phyloP scores from a whole-genome alignment of 2,797 vertebrate genomes.

The Urosaurus nigricauda region DNA sequence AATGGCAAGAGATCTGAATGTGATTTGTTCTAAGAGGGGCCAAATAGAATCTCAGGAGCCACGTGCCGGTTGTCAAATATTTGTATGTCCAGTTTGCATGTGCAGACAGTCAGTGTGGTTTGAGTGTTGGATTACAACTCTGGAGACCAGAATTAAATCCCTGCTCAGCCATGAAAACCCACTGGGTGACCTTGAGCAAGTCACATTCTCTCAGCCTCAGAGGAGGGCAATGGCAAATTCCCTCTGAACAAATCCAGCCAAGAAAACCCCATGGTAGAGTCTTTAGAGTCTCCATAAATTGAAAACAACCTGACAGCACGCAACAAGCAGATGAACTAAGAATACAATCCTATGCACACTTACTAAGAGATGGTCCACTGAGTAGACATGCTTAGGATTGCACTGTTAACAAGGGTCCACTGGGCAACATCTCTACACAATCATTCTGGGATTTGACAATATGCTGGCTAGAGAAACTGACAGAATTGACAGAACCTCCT shows the following conservation, averaged over 20 bases:
- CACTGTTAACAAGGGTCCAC: not conserved
- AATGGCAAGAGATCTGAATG: not conserved
- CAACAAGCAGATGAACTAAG: not conserved
- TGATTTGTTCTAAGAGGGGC: not conserved
- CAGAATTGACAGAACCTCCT: not conserved
- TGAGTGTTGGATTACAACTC: no score
- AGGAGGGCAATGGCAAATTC: no score
- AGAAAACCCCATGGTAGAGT: no score
- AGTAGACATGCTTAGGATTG: not conserved
- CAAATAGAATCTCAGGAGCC: not conserved
- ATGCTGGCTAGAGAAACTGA: not conserved
- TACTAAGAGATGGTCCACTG: not conserved
- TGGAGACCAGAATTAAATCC: no score
- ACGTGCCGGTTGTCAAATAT: not conserved
- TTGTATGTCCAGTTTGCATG: not conserved
- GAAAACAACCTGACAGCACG: no score
- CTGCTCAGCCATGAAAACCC: no score
- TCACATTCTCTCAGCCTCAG: no score
- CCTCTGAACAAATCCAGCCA: no score
- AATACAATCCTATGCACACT: not conserved
- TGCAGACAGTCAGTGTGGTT: not conserved
- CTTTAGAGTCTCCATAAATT: no score
- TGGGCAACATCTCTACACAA: not conserved
- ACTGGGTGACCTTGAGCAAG: no score
- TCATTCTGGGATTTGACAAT: not conserved